Conservation (phyloP, 2,888 invertebrate species). For the Magallana nippona region DNA sequence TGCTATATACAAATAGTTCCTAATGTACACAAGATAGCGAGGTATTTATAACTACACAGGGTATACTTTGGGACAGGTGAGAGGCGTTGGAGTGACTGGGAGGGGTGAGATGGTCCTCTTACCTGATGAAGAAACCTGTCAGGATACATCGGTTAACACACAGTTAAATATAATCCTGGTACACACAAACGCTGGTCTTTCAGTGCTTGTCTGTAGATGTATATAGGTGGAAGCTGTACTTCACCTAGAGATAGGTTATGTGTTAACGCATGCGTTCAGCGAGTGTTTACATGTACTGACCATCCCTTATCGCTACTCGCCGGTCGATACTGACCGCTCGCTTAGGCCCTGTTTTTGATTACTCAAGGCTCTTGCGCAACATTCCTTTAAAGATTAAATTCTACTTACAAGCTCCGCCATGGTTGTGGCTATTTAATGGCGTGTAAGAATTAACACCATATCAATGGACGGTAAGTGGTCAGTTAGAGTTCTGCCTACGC, state of each 20-base stretch:
- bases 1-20: too few species aligned
- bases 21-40: too few species aligned
- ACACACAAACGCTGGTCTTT: background rate
- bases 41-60: too few species aligned
- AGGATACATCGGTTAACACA: background rate
- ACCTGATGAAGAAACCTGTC: too few species aligned
- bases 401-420: conserved; percentile 10
- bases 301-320: conserved; percentile 43
- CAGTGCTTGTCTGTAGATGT: background rate
- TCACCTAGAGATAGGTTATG: background rate
- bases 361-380: conserved; percentile 40
- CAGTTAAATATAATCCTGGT: background rate
- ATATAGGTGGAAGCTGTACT: background rate
- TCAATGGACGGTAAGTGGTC: background rate
- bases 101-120: too few species aligned
- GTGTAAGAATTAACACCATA: background rate
- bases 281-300: conserved; percentile 45
- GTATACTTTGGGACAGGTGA: too few species aligned
- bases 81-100: too few species aligned
- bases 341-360: conserved; percentile 32
- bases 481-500: too few species aligned
- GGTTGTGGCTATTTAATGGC: conserved; percentile 20
- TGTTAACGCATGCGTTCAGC: conserved; percentile 48
- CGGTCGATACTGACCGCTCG: conserved; percentile 39
- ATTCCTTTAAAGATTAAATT: conserved; percentile 38